Evolutionary conservation across 2,888 invertebrate species (phyloP).

Genomic region (Bedellia somnulentella): DNA sequence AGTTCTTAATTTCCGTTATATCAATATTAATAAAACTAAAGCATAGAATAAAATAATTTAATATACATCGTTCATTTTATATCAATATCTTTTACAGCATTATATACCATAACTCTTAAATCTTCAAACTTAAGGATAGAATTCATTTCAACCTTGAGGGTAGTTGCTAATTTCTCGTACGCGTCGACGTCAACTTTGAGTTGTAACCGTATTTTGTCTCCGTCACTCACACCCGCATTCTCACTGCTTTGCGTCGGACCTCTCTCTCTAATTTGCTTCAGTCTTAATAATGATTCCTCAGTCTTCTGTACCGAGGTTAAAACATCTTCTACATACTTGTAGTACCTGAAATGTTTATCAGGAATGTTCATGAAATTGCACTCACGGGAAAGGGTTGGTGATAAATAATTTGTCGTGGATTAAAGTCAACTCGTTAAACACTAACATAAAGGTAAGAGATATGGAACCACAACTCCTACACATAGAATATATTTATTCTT

Average conservation of each 20-base stretch:
- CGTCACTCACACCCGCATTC: constrained; percentile 73
- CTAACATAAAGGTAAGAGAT: too few relatives aligned
- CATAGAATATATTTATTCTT: too few relatives aligned
- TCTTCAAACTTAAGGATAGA: constrained; percentile 63
- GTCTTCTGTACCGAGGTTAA: constrained; percentile 92
- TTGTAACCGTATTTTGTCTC: constrained; percentile 92
- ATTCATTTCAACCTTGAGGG: constrained; percentile 54
- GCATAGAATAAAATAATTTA: not conserved
- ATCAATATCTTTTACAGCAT: constrained; percentile 61
- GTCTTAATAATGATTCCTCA: constrained; percentile 87
- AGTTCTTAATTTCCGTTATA: too few relatives aligned
- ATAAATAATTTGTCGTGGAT: too few relatives aligned
- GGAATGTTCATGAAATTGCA: too few relatives aligned
- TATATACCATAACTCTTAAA: constrained; percentile 64
- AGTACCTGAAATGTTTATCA: constrained; percentile 69
- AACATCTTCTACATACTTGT: constrained; percentile 79
- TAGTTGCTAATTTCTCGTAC: constrained; percentile 67
- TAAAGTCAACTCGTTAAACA: too few relatives aligned
- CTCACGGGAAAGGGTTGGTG: too few relatives aligned
- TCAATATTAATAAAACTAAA: too few relatives aligned
- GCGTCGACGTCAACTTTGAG: constrained; percentile 81
- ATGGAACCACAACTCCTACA: too few relatives aligned
- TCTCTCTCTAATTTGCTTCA: constrained; percentile 81
- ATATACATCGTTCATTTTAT: constrained; percentile 49
- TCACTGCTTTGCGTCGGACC: constrained; percentile 42